A percentile compares a stretch with the other conserved stretches of the same genome.
phyloP scores from a whole-genome alignment of 2,113 vertebrate genomes.

The Ophthalmolycus amberensis region DNA sequence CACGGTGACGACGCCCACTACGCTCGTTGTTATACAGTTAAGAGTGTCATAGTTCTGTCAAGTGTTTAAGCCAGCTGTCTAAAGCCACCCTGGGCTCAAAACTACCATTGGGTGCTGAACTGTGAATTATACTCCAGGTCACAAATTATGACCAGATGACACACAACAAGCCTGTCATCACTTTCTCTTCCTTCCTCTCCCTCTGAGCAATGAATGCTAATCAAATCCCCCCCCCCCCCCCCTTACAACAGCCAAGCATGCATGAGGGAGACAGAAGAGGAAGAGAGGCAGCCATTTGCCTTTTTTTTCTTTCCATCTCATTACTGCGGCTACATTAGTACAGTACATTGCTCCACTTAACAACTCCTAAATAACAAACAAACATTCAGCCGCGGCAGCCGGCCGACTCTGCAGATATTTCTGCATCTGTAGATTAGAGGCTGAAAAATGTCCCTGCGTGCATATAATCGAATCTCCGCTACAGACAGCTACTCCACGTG shows the following conservation, averaged over 20 bases:
- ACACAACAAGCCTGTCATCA: slow-evolving; percentile 16
- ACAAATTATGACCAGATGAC: slow-evolving; percentile 5
- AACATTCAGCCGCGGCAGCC: slow-evolving; percentile 33
- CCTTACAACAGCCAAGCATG: background rate
- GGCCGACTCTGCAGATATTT: slow-evolving; percentile 33
- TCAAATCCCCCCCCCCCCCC: slow-evolving; percentile 9
- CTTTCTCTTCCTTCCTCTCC: slow-evolving; percentile 23
- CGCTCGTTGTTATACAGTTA: too few species aligned
- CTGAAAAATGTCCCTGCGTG: slow-evolving; percentile 14
- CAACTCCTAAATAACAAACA: slow-evolving; percentile 57
- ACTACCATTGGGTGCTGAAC: background rate
- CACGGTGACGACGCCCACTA: too few species aligned
- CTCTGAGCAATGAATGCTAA: slow-evolving; percentile 34
- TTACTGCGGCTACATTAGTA: slow-evolving; percentile 64
- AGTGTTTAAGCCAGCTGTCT: background rate
- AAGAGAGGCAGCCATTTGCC: slow-evolving; percentile 42
- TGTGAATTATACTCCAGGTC: background rate
- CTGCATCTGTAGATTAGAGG: slow-evolving; percentile 7
- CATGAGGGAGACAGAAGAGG: slow-evolving; percentile 29
- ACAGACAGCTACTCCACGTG: slow-evolving; percentile 14
- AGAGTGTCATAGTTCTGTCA: background rate
- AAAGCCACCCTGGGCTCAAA: background rate
- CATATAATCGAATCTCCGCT: slow-evolving; percentile 22
- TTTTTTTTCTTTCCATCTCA: slow-evolving; percentile 55
- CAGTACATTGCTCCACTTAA: slow-evolving; percentile 46